A percentile compares a stretch with the other conserved stretches of the same genome.
phyloP scores from a whole-genome alignment of 2,888 invertebrate genomes.

The Periphyllus acericola region DNA sequence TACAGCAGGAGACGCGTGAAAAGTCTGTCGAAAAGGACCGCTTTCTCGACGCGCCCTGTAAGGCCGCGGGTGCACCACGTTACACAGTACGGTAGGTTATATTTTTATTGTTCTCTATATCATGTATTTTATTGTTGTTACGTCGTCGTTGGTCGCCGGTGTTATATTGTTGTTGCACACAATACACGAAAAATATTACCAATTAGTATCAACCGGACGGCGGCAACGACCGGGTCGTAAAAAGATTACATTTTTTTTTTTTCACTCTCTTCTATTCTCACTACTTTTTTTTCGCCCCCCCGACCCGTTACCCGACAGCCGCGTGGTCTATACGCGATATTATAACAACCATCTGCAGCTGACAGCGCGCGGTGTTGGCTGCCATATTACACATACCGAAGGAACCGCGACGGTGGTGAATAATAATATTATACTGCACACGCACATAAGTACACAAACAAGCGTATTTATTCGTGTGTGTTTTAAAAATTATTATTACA shows the following conservation, averaged over 20 bases:
- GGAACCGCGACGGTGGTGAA: slow-evolving; percentile 29
- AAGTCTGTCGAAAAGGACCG: not conserved
- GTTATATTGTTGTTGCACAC: slow-evolving; percentile 1
- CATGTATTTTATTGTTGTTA: no score
- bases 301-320: not conserved
- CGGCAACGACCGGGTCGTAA: slow-evolving; percentile 30
- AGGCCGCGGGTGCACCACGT: not conserved
- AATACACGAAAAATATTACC: slow-evolving; percentile 11
- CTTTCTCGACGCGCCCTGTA: not conserved
- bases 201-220: slow-evolving; percentile 9
- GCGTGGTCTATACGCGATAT: not conserved
- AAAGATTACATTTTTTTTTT: not conserved
- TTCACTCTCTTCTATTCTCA: not conserved
- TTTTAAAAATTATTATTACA: slow-evolving; percentile 6
- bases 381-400: not conserved
- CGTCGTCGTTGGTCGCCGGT: not conserved
- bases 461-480: not conserved
- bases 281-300: not conserved
- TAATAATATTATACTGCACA: not conserved
- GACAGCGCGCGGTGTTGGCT: not conserved
- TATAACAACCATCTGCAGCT: slow-evolving; percentile 42
- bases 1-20: not conserved
- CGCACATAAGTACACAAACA: not conserved
- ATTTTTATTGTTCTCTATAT: no score
- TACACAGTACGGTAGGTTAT: not conserved